Conservation (phyloP, 2,797 vertebrate species). For the Rhinoraja longicauda region DNA sequence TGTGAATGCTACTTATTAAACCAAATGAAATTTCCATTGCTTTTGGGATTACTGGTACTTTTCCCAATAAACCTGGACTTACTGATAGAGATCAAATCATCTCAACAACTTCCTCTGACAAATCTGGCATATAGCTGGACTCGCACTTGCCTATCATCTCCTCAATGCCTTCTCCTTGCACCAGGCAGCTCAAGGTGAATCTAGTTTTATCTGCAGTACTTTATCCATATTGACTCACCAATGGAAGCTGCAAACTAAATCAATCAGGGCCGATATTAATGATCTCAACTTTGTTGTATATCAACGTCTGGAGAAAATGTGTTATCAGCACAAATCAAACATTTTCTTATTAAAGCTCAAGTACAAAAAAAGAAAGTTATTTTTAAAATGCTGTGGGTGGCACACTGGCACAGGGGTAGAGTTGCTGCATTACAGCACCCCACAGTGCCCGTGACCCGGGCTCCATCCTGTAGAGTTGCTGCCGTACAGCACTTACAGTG, state of each 20-base stretch:
- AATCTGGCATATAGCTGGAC: not conserved
- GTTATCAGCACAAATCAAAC: not conserved
- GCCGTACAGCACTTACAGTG: no score
- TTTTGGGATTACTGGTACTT: not conserved
- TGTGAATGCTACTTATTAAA: not conserved
- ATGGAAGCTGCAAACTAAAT: not conserved
- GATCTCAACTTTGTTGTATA: not conserved
- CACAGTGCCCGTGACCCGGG: no score
- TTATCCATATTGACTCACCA: not conserved
- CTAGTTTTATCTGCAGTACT: not conserved
- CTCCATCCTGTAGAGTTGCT: no score
- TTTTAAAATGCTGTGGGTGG: not conserved
- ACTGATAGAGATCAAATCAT: constrained; percentile 19
- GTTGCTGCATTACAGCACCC: no score
- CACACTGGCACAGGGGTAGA: no score
- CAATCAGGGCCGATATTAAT: constrained; percentile 11
- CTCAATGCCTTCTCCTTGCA: not conserved
- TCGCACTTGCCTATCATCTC: not conserved
- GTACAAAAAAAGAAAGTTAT: not conserved
- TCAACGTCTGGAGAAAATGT: not conserved
- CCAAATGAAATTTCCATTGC: not conserved
- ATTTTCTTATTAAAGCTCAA: not conserved
- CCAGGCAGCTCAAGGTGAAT: constrained; percentile 19
- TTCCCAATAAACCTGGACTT: not conserved
- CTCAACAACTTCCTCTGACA: not conserved